Conservation (phyloP, 2,797 vertebrate species). For the Aythya fuligula region DNA sequence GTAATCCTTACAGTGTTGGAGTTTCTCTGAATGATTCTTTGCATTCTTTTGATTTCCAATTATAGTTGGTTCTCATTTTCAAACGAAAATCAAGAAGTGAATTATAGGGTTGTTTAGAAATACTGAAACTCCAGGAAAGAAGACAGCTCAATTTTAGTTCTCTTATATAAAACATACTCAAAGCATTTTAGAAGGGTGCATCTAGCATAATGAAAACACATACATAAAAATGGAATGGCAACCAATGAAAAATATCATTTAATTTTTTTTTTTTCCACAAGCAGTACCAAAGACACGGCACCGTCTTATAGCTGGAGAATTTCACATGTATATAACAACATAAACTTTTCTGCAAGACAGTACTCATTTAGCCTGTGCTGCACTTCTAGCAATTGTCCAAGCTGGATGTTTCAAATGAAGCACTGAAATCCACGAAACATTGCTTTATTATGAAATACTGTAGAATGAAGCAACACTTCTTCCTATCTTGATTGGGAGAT, state of each 20-base stretch:
- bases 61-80: neutral
- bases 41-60: neutral
- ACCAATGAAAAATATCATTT: neutral
- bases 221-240: neutral
- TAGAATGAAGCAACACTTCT: neutral
- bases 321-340: neutral
- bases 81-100: neutral
- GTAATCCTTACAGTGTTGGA: neutral
- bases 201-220: neutral
- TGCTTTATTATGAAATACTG: neutral
- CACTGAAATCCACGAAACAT: neutral
- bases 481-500: neutral
- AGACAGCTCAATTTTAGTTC: neutral
- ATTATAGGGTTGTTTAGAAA: neutral
- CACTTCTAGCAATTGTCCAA: neutral
- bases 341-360: neutral
- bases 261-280: neutral
- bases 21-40: neutral
- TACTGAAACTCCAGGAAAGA: neutral
- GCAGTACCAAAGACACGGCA: neutral
- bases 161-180: neutral
- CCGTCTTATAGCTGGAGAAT: neutral
- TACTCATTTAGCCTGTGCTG: neutral
- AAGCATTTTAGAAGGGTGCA: neutral
- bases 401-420: neutral